phyloP scores from a whole-genome alignment of 2,113 vertebrate species.

The Sinocyclocheilus maitianheensis region DNA sequence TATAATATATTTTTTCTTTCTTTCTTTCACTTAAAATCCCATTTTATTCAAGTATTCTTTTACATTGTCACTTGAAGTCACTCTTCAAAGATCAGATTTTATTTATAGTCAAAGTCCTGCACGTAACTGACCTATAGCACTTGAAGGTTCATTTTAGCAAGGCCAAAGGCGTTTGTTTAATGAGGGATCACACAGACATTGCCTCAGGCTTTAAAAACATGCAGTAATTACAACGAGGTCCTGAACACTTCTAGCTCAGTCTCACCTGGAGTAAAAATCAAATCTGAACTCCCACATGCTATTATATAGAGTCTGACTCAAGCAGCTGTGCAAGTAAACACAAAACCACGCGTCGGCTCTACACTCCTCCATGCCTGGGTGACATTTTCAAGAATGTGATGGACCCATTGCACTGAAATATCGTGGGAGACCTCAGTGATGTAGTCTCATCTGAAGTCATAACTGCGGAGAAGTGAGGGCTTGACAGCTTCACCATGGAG shows the following conservation, averaged over 20 bases:
- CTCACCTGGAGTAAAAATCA: constrained; percentile 7
- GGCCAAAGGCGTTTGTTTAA: background rate
- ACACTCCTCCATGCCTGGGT: background rate
- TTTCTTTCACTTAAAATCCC: background rate
- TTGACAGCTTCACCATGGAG: background rate
- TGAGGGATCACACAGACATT: background rate
- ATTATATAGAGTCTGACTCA: background rate
- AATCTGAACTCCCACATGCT: background rate
- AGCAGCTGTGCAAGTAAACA: constrained; percentile 14
- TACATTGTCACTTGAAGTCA: too few species aligned
- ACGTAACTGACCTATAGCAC: background rate
- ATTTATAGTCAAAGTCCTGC: background rate
- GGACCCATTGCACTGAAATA: background rate
- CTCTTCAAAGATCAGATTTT: background rate
- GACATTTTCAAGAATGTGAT: background rate
- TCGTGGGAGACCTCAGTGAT: background rate
- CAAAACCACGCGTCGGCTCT: background rate
- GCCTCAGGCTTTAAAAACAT: background rate
- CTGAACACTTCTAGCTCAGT: background rate
- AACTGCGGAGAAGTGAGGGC: background rate
- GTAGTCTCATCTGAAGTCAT: background rate
- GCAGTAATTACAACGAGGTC: background rate
- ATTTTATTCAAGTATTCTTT: too few species aligned
- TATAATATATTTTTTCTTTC: too few species aligned
- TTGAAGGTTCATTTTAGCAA: background rate